Evolutionary conservation across 2,113 vertebrate species (phyloP), one percentile per base, ranked within the genome.

Genomic region (Tupaia tana): DNA sequence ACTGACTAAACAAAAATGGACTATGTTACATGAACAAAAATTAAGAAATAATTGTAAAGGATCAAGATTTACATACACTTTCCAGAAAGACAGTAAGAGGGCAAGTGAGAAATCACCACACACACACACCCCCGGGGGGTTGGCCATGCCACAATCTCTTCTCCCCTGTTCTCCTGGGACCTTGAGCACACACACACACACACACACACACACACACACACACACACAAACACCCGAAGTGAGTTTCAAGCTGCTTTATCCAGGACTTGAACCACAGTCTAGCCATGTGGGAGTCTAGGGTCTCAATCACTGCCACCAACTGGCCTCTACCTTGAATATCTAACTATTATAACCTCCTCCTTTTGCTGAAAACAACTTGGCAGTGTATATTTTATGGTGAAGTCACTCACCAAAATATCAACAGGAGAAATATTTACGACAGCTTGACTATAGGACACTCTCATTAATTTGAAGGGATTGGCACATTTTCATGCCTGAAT

Each of bases 381-480:
- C 80, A 27, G 9, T 12, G 12, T 13, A 24, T 73, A 61, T 69
- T 67, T 73, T 2, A 6, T 66, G 3, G 24, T 56, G 82, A 84
- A 70, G 79, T 85, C 27, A 90, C 10, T 12, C 10, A 64, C 19
- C 6, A 81, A 89, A 86, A 58, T 84, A 63, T 75, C 74, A 82
- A 58, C 67, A 79, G 24, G 18, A 20, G 14, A 91, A 95, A 67
- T 81, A 61, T 18, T 88, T 93, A 22, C 22, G 84, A 92, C 22
- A 70, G 6, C 5, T 27, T 92, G 6, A 1, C 22, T 58, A 58
- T 54, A 81, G 12, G 4, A 79, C 9, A 8, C 24, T 73, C 0
- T 63, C 31, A 74, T 82, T 88, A 87, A 88, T 79, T 90, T 58
- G 34, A 67, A 95, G 22, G 19, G 67, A 94, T 85, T 89, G 85